Conservation (phyloP, 1,140 invertebrate genomes). For the Pseudomyrmex dendroicus region DNA sequence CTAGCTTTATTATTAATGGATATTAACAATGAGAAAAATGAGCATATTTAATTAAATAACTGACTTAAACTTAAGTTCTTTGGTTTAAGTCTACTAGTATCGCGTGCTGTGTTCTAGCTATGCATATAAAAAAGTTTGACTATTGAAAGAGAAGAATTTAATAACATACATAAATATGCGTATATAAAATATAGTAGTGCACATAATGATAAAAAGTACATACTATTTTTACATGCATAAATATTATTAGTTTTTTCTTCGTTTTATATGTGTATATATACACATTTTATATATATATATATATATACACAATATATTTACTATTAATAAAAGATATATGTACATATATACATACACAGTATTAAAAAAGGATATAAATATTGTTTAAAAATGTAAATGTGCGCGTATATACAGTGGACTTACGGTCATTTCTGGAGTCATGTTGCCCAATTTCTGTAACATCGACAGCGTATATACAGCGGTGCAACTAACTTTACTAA, state of each 20-base stretch:
- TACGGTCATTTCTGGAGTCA: constrained; percentile 93
- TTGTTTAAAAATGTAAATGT: constrained; percentile 53
- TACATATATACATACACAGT: background rate
- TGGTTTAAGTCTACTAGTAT: background rate
- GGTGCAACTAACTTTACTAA: constrained; percentile 69
- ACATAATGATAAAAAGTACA: too few species aligned
- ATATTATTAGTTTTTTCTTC: too few species aligned
- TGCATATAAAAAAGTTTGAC: constrained; percentile 15
- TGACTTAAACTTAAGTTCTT: constrained; percentile 6
- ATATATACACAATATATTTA: too few species aligned
- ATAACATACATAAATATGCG: background rate
- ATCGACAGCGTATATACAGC: constrained; percentile 85
- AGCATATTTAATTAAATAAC: background rate
- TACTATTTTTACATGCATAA: too few species aligned
- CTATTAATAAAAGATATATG: background rate
- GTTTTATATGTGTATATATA: too few species aligned
- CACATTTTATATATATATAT: too few species aligned
- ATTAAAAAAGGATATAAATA: constrained; percentile 8
- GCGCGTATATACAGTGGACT: constrained; percentile 87
- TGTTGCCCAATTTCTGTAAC: constrained; percentile 94
- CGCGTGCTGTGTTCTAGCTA: background rate
- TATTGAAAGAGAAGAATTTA: background rate
- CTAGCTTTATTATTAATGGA: background rate
- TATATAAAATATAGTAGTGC: constrained; percentile 3
- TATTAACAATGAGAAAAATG: background rate